phyloP scores from a whole-genome alignment of 2,113 vertebrate species.

The Tichodroma muraria region DNA sequence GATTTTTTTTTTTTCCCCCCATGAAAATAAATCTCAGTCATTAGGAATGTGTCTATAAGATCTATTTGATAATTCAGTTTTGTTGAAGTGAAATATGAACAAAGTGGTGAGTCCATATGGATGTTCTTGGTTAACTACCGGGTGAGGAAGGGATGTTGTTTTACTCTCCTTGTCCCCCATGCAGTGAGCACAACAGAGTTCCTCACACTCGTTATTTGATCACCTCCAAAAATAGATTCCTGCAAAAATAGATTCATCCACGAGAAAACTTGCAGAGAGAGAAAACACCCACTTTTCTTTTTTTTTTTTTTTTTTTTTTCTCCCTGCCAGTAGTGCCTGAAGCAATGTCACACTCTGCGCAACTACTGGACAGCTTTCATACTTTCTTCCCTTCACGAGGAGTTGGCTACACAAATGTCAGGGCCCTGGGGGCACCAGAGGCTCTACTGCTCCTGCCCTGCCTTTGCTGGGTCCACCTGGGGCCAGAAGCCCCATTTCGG shows the following conservation, averaged over 20 bases:
- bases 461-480: background rate
- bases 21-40: background rate
- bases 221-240: background rate
- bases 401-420: background rate
- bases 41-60: background rate
- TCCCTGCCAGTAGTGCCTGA: background rate
- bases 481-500: background rate
- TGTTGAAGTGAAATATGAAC: background rate
- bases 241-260: conserved; percentile 1
- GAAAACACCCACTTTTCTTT: background rate
- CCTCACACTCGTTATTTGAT: background rate
- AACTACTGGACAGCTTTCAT: background rate
- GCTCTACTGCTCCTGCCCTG: background rate
- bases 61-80: background rate
- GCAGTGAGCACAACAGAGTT: background rate
- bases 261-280: background rate
- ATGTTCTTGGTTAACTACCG: background rate
- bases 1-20: background rate
- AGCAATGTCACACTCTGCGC: background rate
- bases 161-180: background rate
- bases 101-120: background rate
- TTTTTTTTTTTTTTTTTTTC: background rate
- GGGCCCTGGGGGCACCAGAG: background rate
- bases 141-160: background rate
- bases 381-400: background rate